phyloP scores from a whole-genome alignment of 2,888 invertebrate species.

The Sarcophaga subvicina region DNA sequence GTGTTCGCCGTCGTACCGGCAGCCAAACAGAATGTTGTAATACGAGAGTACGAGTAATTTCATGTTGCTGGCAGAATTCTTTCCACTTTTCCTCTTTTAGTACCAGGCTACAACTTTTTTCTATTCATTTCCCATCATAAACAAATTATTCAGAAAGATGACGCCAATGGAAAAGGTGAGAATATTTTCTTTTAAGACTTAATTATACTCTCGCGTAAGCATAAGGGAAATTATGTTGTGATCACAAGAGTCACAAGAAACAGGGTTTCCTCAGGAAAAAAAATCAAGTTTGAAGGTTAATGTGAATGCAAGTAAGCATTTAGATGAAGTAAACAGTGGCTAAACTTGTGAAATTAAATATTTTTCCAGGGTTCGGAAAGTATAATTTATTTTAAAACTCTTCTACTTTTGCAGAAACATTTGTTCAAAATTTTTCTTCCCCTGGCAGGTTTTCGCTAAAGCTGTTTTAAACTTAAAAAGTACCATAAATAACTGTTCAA shows the following conservation, averaged over 20 bases:
- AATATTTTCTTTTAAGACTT: conserved; percentile 15
- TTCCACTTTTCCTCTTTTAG: conserved; percentile 52
- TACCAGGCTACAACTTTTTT: too few relatives aligned
- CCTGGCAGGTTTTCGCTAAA: too few relatives aligned
- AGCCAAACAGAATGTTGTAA: neutral
- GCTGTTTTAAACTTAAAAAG: too few relatives aligned
- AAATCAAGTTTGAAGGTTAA: neutral
- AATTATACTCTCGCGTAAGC: too few relatives aligned
- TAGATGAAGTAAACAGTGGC: neutral
- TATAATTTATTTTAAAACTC: too few relatives aligned
- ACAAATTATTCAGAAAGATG: neutral
- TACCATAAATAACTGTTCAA: too few relatives aligned
- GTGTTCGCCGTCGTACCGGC: conserved; percentile 14
- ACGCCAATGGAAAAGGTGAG: conserved; percentile 40
- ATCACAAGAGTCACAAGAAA: neutral
- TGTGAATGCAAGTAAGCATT: neutral
- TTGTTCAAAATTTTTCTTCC: too few relatives aligned
- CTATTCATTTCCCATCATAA: conserved; percentile 34
- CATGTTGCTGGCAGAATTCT: conserved; percentile 30
- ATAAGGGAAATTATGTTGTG: neutral
- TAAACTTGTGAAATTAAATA: too few relatives aligned
- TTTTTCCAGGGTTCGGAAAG: too few relatives aligned
- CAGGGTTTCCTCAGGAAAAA: too few relatives aligned
- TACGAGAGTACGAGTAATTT: neutral
- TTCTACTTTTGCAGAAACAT: too few relatives aligned